Conservation (phyloP, 2,888 invertebrate species). For the Ochlodes sylvanus region DNA sequence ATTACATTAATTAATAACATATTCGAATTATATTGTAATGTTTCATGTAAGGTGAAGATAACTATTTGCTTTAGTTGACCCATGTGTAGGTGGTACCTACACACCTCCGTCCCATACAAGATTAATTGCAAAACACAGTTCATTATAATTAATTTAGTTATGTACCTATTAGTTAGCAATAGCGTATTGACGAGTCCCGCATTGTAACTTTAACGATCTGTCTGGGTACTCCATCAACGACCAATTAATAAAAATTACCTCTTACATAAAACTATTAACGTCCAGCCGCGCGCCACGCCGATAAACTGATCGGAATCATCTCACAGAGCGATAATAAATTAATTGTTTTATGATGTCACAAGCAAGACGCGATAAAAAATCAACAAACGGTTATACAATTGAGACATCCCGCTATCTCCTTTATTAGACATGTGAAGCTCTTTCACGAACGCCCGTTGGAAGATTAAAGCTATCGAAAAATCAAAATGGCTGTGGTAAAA, state of each 20-base stretch:
- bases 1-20: too few species aligned
- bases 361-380: constrained; percentile 73
- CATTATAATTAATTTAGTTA: constrained; percentile 4
- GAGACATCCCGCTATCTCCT: constrained; percentile 82
- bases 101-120: background rate
- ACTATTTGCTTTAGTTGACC: too few species aligned
- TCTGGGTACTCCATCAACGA: constrained; percentile 68
- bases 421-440: constrained; percentile 71
- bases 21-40: too few species aligned
- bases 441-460: constrained; percentile 67
- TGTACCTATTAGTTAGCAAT: constrained; percentile 8
- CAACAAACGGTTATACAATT: constrained; percentile 79
- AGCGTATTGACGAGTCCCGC: constrained; percentile 62
- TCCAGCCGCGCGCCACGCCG: constrained; percentile 70
- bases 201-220: constrained; percentile 61
- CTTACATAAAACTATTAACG: constrained; percentile 79
- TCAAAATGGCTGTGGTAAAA: constrained; percentile 68
- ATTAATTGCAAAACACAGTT: constrained; percentile 2
- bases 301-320: constrained; percentile 80
- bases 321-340: constrained; percentile 76
- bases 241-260: constrained; percentile 82
- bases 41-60: too few species aligned
- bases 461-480: constrained; percentile 74
- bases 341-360: constrained; percentile 83
- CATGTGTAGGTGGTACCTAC: too few species aligned